Evolutionary conservation across 2,113 vertebrate genomes (phyloP).

Genomic region (Tenebrosternarchus preto): DNA sequence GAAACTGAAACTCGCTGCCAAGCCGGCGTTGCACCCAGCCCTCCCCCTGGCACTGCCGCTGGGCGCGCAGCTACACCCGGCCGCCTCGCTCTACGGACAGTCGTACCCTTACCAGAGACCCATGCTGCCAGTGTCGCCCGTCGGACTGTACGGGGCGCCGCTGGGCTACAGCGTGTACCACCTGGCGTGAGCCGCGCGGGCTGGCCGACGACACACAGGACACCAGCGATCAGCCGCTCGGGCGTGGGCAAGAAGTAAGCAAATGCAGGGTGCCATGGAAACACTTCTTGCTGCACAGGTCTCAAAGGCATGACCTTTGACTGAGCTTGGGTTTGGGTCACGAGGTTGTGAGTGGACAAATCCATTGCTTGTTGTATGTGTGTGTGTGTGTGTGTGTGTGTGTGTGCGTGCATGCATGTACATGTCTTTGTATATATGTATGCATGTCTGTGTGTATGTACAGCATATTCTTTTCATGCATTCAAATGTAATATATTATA

Average conservation of each 20-base stretch:
- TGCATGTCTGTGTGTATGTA: constrained; percentile 1
- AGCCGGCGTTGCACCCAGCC: constrained; percentile 65
- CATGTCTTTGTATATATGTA: not conserved
- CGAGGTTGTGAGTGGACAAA: not conserved
- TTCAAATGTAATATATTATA: constrained; percentile 41
- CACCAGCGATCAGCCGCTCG: constrained; percentile 23
- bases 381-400: too few species aligned
- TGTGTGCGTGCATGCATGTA: too few species aligned
- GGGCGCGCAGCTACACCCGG: constrained; percentile 51
- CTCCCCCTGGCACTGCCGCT: constrained; percentile 69
- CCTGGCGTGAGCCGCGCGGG: constrained; percentile 58
- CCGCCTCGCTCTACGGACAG: constrained; percentile 72
- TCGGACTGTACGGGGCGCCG: constrained; percentile 70
- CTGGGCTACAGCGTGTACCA: constrained; percentile 76
- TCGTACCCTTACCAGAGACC: constrained; percentile 69
- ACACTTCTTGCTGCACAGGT: not conserved
- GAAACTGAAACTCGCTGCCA: constrained; percentile 73
- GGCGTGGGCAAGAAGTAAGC: not conserved
- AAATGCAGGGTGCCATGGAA: not conserved
- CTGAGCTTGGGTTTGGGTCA: not conserved
- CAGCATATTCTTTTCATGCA: constrained; percentile 10
- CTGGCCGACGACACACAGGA: not conserved
- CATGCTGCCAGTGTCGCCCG: constrained; percentile 68
- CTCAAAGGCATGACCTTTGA: constrained; percentile 23
- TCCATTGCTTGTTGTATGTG: too few species aligned